Percentiles rank a stretch among this genome's conserved stretches.
These are phyloP conservation scores for Callopanchax toddi DNA, from an alignment of 2,113 vertebrate genomes.

Conservation along the genomic window DNA sequence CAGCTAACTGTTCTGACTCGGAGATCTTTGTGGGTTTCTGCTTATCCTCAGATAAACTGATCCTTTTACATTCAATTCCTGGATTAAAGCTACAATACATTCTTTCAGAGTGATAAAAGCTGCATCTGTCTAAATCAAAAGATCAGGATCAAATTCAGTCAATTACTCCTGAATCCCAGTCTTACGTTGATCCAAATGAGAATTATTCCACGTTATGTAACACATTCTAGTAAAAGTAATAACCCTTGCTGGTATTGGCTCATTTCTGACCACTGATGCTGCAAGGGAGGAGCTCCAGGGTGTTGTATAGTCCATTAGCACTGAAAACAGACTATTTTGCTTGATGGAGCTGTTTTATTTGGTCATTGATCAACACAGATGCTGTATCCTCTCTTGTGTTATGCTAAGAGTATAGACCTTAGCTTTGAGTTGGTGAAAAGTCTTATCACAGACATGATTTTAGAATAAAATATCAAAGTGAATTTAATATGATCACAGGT, in stretches of 20 bases:
- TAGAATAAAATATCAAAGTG: background rate
- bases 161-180: constrained; percentile 30
- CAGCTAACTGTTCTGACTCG: too few species aligned
- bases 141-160: constrained; percentile 17
- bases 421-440: too few species aligned
- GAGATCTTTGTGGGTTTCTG: too few species aligned
- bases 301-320: constrained; percentile 30
- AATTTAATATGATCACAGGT: background rate
- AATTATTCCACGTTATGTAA: too few species aligned
- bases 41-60: too few species aligned
- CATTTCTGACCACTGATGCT: constrained; percentile 65
- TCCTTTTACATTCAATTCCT: constrained; percentile 36
- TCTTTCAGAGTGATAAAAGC: constrained; percentile 28
- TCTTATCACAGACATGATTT: too few species aligned
- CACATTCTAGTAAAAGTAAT: too few species aligned
- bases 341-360: constrained; percentile 20
- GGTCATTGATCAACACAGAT: background rate
- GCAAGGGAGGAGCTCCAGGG: constrained; percentile 39
- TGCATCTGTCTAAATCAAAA: constrained; percentile 28
- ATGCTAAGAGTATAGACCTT: too few species aligned
- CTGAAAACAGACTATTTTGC: constrained; percentile 21
- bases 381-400: background rate
- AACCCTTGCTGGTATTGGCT: constrained; percentile 43
- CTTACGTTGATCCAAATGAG: constrained; percentile 30
- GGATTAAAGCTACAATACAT: constrained; percentile 13